Conservation (phyloP, 2,888 invertebrate species). For the Eupelmus urozonus region DNA sequence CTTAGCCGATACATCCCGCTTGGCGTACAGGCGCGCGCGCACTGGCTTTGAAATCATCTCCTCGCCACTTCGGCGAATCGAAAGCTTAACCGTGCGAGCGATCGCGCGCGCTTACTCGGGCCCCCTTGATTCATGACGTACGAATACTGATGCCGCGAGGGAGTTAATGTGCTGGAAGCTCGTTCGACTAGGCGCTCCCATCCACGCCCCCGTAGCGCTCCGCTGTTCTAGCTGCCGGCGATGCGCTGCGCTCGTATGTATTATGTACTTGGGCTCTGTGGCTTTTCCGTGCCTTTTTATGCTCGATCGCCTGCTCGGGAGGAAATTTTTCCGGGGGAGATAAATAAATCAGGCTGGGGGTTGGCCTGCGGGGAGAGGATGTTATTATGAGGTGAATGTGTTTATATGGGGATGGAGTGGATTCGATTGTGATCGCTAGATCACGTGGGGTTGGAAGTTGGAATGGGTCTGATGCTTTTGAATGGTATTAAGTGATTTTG, state of each 20-base stretch:
- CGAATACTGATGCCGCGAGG: conserved; percentile 37
- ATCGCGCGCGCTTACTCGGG: neutral
- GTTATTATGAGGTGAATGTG: no score
- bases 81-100: conserved; percentile 51
- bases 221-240: conserved; percentile 6
- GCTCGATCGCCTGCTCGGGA: neutral
- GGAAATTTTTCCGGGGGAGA: neutral
- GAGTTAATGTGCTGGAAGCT: conserved; percentile 58
- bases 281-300: neutral
- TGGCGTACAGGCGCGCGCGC: no score
- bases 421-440: no score
- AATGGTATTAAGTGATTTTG: no score
- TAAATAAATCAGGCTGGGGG: no score
- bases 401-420: no score
- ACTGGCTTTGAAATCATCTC: conserved; percentile 44
- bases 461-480: no score
- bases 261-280: no score
- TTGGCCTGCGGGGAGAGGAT: no score
- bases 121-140: conserved; percentile 53
- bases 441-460: no score
- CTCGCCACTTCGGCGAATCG: conserved; percentile 22
- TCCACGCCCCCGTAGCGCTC: neutral
- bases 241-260: neutral
- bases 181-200: conserved; percentile 44
- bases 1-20: no score